A percentile compares a stretch with the other conserved stretches of the same genome.
These are phyloP conservation scores for Panthera uncia DNA, from an alignment of 2,113 vertebrate species.

Conservation along the genomic window DNA sequence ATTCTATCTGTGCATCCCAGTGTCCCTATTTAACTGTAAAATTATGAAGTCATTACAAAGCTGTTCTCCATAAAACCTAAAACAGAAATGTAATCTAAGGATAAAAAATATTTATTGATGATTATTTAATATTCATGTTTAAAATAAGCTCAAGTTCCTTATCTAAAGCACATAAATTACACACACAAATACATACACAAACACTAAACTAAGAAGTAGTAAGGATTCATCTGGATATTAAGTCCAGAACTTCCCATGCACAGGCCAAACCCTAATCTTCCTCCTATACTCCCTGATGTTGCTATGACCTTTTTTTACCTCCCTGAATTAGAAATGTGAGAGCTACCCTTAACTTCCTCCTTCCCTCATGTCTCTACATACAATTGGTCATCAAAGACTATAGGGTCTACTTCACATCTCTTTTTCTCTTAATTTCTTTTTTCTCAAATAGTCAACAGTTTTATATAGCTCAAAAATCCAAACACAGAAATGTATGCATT, in stretches of 20 bases:
- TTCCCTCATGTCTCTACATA: background rate
- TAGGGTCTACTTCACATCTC: background rate
- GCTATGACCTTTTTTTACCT: background rate
- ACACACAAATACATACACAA: background rate
- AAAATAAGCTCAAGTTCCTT: background rate
- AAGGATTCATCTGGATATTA: background rate
- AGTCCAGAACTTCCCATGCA: background rate
- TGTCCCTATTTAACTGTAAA: background rate
- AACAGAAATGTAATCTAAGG: background rate
- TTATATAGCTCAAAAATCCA: background rate
- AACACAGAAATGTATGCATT: background rate
- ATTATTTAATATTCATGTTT: slow-evolving; percentile 1
- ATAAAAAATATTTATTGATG: slow-evolving; percentile 51
- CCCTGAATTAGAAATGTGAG: background rate
- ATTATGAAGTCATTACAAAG: slow-evolving; percentile 29
- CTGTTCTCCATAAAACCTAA: slow-evolving; percentile 10
- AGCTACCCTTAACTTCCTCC: background rate
- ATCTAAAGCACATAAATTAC: slow-evolving; percentile 7
- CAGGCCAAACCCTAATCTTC: background rate
- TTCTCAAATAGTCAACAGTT: background rate
- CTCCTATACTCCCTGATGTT: background rate
- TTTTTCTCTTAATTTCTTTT: background rate
- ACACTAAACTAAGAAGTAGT: background rate
- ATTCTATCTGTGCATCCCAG: background rate
- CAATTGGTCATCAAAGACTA: background rate